Base-by-base conservation (phyloP, 1,140 invertebrate genomes). In the Drosophila auraria region DNA sequence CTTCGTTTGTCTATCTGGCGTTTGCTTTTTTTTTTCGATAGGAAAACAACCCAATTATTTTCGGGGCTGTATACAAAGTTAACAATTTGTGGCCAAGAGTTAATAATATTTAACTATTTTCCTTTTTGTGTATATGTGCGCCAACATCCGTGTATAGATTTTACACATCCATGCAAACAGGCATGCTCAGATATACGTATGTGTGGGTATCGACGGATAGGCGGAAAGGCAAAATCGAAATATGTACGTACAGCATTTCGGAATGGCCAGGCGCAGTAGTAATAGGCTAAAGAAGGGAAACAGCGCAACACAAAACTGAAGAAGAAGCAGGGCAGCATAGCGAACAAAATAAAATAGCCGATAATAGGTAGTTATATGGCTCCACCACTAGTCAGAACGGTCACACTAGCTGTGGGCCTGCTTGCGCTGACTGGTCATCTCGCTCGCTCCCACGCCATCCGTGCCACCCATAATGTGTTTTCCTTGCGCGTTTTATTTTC, bases 261-360 rank as follows among this genome's bases (percentile, higher is more conserved):
- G 66, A 87, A 87, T 87, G 63, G 80, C 57, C 83, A 80, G 80
- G 68, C 80, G 68, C 70, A 83, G 70, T 69, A 80, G 76, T 80
- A 87, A 87, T 87, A 87, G 83, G 80, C 71, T 87, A 87, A 87
- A 83, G 49, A 51, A 59, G 50, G 42, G 75, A 51, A 20, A 65
- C 44, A 27, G 45, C 14, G 82, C 76, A 84, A 84, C 74, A 84
- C 70, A 69, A 72, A 73, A 89, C 38, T 51, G 74, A 68, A 68
- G 63, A 86, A 76, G 83, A 82, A 87, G 71, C 73, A 83, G 51
- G 51, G 65, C 27, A 59, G 49, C 49, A 42, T 23, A 45, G 57
- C 56, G 79, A 91, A 91, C 86, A 90, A 90, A 90, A 90, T 86
- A 91, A 82, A 91, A 86, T 91, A 86, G 82, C 74, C 86, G 82